Percentiles rank a stretch among this genome's conserved stretches.
Conservation (phyloP, 2,888 invertebrate genomes). For the Rhopalosiphum nymphaeae region DNA sequence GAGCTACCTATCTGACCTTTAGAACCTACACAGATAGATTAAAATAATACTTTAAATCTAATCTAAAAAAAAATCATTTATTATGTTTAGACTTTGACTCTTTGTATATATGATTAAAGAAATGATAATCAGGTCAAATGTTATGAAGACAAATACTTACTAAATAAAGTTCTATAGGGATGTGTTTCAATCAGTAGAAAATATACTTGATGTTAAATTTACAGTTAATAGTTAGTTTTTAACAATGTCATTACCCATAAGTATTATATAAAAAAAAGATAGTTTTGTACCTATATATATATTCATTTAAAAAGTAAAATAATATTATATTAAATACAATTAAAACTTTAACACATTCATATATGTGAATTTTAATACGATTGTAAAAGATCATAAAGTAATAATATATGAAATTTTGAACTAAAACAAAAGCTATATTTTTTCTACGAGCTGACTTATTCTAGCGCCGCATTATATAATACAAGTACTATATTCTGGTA, state of each 20-base stretch:
- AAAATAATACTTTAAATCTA: conserved; percentile 21
- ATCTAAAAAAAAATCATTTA: conserved; percentile 43
- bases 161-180: not conserved
- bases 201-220: not conserved
- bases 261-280: not conserved
- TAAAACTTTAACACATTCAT: not conserved
- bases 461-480: not conserved
- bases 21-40: not conserved
- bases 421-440: not conserved
- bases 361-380: not conserved
- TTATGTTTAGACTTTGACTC: conserved; percentile 43
- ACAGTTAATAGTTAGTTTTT: not conserved
- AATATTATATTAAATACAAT: not conserved
- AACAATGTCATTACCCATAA: not conserved
- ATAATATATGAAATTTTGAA: not conserved
- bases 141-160: conserved; percentile 21
- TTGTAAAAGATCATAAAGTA: not conserved
- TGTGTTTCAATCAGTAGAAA: not conserved
- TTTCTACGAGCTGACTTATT: not conserved
- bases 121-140: conserved; percentile 50
- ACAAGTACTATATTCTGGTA: not conserved
- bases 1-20: conserved; percentile 42
- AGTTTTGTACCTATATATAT: no score
- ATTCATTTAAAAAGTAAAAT: not conserved
- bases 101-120: not conserved